Evolutionary conservation across 2,888 invertebrate genomes (phyloP), one percentile per base, ranked within the genome.

Genomic region (Myopa tessellatipennis): DNA sequence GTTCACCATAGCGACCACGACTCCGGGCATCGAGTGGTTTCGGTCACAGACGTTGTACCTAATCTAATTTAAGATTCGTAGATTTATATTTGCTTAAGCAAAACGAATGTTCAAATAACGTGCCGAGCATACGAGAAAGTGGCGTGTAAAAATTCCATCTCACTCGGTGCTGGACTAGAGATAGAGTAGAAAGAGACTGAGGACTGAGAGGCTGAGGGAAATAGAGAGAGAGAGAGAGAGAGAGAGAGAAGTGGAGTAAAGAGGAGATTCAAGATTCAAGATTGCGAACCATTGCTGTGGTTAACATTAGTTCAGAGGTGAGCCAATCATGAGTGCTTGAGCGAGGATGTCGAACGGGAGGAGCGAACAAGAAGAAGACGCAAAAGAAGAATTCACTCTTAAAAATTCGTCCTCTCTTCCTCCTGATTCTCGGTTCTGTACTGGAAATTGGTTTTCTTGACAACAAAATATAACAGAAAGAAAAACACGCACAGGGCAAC

Each of bases 81-180:
- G 74, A 74, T 74, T 65, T 74, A 74, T 65, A 34, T 63, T 74
- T 65, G 50, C 63, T 63, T 74, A 63, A 74, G 45, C 50, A 74
- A 50, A 65, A 74, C 58, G 26, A 74, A 74, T 74, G 65, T 65
- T 74, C 52, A 50, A 26, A 52, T 18, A 18, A 74, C 63, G 63
- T 74, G 74, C 63, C 7, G 38, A 18, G 74, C 61, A 65, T 74
- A 52, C 45, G 34, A 67, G 67, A 4, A 70, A 55, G 4, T 70
- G 18, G 36, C 52, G 5, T 26, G n/a, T 12, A 16, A 40, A 63
- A 36, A 26, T 26, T 1, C 26, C 26, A 63, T 7, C 26, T 34
- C 34, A 26, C 26, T 26, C 26, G 2, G 26, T 1, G 26, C 1
- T 26, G 26, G 26, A 26, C 26, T 1, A 26, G 2, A 26, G 26